phyloP scores from a whole-genome alignment of 2,797 vertebrate species.

The Rallus crepitans region DNA sequence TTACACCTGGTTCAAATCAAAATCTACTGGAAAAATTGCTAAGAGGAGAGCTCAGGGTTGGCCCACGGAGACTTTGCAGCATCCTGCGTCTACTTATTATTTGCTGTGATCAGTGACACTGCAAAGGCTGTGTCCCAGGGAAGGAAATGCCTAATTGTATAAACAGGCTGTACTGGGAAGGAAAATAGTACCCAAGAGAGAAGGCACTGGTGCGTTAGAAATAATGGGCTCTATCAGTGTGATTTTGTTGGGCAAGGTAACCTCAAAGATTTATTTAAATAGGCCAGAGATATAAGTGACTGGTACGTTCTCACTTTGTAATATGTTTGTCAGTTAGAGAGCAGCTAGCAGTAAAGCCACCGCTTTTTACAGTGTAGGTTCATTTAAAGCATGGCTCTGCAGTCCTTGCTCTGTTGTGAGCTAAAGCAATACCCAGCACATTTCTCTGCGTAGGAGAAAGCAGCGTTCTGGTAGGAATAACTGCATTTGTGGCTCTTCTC shows the following conservation, averaged over 20 bases:
- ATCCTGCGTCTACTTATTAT: constrained; percentile 24
- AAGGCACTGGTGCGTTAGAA: neutral
- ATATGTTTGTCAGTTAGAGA: neutral
- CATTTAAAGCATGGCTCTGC: neutral
- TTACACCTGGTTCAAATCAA: constrained; percentile 6
- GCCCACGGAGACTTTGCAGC: neutral
- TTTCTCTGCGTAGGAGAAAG: neutral
- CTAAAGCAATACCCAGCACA: neutral
- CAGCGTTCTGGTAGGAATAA: neutral
- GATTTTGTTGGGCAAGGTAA: constrained; percentile 47
- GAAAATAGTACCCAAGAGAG: constrained; percentile 33
- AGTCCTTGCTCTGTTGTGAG: neutral
- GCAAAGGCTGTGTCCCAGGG: constrained; percentile 13
- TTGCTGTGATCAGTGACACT: constrained; percentile 33
- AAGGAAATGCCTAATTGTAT: constrained; percentile 25
- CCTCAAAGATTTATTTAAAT: constrained; percentile 57
- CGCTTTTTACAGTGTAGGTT: neutral
- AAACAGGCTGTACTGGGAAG: constrained; percentile 19
- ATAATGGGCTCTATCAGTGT: neutral
- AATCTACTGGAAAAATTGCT: constrained; percentile 1
- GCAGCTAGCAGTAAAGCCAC: neutral
- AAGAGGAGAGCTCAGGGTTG: neutral
- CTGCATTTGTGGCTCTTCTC: neutral
- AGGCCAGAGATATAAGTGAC: constrained; percentile 16
- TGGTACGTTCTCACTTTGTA: neutral